A percentile compares a stretch with the other conserved stretches of the same genome.
Conservation (phyloP, 2,888 invertebrate species). For the Spilosoma lubricipeda region DNA sequence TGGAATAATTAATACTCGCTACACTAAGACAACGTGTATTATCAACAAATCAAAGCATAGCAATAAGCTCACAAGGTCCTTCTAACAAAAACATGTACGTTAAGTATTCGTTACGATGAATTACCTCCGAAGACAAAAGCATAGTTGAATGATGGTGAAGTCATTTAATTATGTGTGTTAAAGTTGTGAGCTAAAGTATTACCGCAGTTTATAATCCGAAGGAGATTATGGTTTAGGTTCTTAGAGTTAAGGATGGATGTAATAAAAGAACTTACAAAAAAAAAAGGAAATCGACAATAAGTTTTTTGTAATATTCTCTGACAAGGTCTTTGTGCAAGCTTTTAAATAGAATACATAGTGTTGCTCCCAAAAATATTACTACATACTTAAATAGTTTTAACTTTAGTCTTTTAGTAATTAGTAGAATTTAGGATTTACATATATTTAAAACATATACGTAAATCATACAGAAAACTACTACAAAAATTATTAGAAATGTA, state of each 20-base stretch:
- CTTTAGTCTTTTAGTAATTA: too few species aligned
- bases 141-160: slow-evolving; percentile 40
- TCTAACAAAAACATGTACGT: slow-evolving; percentile 35
- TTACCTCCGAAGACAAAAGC: slow-evolving; percentile 35
- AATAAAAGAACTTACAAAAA: neutral
- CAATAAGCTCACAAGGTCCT: slow-evolving; percentile 39
- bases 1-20: neutral
- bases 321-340: neutral
- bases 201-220: neutral
- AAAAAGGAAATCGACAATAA: neutral
- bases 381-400: neutral
- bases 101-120: slow-evolving; percentile 39
- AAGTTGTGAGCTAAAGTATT: slow-evolving; percentile 17
- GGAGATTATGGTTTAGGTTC: neutral
- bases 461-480: neutral
- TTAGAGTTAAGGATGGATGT: neutral
- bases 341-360: neutral
- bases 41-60: slow-evolving; percentile 45
- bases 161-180: slow-evolving; percentile 31
- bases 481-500: too few species aligned
- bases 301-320: neutral
- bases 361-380: too few species aligned
- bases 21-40: slow-evolving; percentile 1
- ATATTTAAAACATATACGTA: neutral
- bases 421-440: neutral